Conservation (phyloP, 2,888 invertebrate species). For the Trachelus tabidus region DNA sequence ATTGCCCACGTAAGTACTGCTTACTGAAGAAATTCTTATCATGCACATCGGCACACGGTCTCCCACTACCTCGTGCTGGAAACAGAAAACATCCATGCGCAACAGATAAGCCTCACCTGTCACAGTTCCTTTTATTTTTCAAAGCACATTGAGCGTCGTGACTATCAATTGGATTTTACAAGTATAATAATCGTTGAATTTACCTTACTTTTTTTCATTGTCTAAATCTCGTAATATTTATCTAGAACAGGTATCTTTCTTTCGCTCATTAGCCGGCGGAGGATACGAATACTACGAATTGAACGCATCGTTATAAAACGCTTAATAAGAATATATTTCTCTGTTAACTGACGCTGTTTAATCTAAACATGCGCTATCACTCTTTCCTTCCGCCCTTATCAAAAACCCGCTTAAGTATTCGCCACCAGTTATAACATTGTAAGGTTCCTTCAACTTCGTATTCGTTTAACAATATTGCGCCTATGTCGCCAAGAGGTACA, state of each 20-base stretch:
- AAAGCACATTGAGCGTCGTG: neutral
- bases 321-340: neutral
- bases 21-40: neutral
- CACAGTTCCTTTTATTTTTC: neutral
- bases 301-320: neutral
- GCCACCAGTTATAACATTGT: neutral
- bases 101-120: neutral
- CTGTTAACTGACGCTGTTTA: neutral
- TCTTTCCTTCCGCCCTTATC: neutral
- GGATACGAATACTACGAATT: neutral
- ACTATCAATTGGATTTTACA: neutral
- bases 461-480: conserved; percentile 14
- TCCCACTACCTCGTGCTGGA: neutral
- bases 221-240: neutral
- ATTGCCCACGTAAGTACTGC: neutral
- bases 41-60: neutral
- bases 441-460: conserved; percentile 13
- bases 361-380: neutral
- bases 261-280: neutral
- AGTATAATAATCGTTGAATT: neutral
- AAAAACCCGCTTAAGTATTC: neutral
- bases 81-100: neutral
- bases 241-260: neutral
- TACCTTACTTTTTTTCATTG: neutral
- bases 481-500: conserved; percentile 1